A percentile compares a stretch with the other conserved stretches of the same genome.
Evolutionary conservation across 2,888 invertebrate genomes (phyloP).

Genomic region (Drosophila borealis): DNA sequence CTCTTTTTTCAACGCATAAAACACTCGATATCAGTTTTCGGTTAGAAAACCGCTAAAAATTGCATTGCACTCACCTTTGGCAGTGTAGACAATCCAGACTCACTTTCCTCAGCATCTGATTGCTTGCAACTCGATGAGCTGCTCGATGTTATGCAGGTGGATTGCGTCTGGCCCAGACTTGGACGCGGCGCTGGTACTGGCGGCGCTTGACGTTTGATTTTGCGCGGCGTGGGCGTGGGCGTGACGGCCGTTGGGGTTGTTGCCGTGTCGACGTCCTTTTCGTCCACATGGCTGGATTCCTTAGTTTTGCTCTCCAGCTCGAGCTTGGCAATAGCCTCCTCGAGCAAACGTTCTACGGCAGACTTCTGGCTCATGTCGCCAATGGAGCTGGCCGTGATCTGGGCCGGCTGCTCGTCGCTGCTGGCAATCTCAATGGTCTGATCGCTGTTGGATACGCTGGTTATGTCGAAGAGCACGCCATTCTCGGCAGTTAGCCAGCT

Average conservation of each 20-base stretch:
- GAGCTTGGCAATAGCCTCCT: constrained; percentile 76
- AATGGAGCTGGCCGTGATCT: constrained; percentile 25
- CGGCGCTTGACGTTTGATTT: constrained; percentile 56
- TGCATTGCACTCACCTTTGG: constrained; percentile 71
- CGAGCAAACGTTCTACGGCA: constrained; percentile 67
- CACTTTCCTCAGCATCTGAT: constrained; percentile 77
- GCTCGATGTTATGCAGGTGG: constrained; percentile 41
- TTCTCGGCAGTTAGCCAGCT: constrained; percentile 80
- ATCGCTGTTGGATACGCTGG: constrained; percentile 50
- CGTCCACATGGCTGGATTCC: constrained; percentile 42
- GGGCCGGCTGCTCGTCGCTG: constrained; percentile 33
- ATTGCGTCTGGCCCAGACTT: constrained; percentile 46
- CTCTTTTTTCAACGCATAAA: too few species aligned
- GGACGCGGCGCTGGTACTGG: constrained; percentile 64
- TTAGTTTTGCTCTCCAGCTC: constrained; percentile 60
- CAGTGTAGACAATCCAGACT: constrained; percentile 75
- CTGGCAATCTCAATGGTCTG: constrained; percentile 65
- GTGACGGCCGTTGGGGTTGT: constrained; percentile 3
- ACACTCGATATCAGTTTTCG: too few species aligned
- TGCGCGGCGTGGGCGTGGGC: constrained; percentile 49
- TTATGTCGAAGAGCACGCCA: constrained; percentile 77
- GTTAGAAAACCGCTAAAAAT: background rate
- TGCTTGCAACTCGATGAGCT: constrained; percentile 64
- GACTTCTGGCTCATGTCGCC: constrained; percentile 62
- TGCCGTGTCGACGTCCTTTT: constrained; percentile 48